Base-by-base conservation (phyloP, 2,888 invertebrate species). In the Phasia obesa region DNA sequence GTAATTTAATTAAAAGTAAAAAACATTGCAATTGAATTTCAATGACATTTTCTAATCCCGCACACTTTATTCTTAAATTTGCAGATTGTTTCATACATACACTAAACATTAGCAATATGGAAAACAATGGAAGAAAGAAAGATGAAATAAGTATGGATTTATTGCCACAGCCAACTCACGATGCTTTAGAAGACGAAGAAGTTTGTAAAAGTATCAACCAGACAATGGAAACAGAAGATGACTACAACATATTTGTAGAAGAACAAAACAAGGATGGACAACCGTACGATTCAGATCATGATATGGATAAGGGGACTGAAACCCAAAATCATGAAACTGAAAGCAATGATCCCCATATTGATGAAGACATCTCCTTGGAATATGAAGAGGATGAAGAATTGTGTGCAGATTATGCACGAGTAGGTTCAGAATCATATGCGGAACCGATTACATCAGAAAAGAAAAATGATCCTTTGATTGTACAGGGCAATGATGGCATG, bases 111-210 rank as follows among this genome's bases (percentile, higher is more conserved):
- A 21, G 17, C 47, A 76, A 62, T 53, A 82, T 82, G 82, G 82
- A 77, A 67, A 60, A 62, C 4, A 76, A 31, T 44, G 44, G 17
- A 27, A 65, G 15, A 38, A 21, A 13, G 21, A 60, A 53, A 21
- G 62, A 65, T 19, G 75, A 70, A 27, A n/a, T n/a, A n/a, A 75
- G 69, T 53, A 59, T 79, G 9, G 75, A 71, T 60, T 70, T 70
- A 31, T 44, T 79, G 31, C 89, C 90, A 23, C 86, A 86, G n/a
- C 90, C 90, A 25, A 86, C 87, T 35, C 89, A 87, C 81, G 89
- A 88, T 81, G 67, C 69, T 27, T 59, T 74, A 23, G 76, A 79
- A 21, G 55, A 49, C 2, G 67, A 49, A 31, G 73, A 79, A 6
- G 42, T 17, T 17, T 51, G n/a, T n/a, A 57, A 44, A n/a, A 35